Percentiles rank a stretch among this genome's conserved stretches.
phyloP scores from a whole-genome alignment of 2,113 vertebrate species.

The Thamnophis sirtalis region DNA sequence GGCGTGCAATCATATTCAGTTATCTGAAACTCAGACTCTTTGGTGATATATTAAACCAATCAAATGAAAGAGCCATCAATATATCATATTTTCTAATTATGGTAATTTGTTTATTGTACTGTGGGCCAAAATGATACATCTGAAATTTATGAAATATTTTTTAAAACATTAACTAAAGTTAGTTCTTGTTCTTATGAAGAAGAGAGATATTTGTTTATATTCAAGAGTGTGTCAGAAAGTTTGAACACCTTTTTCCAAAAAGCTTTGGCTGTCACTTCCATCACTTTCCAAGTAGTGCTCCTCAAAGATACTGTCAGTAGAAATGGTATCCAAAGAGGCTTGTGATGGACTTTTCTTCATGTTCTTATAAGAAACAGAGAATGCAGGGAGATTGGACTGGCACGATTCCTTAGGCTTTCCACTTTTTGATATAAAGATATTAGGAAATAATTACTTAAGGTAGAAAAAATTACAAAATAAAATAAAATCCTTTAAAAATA shows the following conservation, averaged over 20 bases:
- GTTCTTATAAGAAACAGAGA: constrained; percentile 87
- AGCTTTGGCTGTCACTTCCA: constrained; percentile 81
- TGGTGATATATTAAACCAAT: neutral
- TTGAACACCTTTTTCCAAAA: constrained; percentile 82
- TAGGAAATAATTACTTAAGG: constrained; percentile 38
- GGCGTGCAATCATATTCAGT: neutral
- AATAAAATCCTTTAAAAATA: constrained; percentile 18
- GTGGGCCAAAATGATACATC: neutral
- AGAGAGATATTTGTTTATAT: neutral
- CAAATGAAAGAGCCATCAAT: neutral
- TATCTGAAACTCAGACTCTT: neutral
- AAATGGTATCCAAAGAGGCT: constrained; percentile 89
- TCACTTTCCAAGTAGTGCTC: constrained; percentile 82
- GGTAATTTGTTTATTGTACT: neutral
- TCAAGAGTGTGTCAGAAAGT: constrained; percentile 5
- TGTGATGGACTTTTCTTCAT: constrained; percentile 93
- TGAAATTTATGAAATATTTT: neutral
- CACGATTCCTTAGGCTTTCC: constrained; percentile 86
- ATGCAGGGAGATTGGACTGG: constrained; percentile 73
- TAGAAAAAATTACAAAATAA: constrained; percentile 17
- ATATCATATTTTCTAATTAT: neutral
- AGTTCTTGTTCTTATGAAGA: neutral
- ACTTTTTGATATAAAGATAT: constrained; percentile 71
- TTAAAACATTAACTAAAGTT: neutral
- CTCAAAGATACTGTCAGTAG: constrained; percentile 89